Percentiles rank a stretch among this genome's conserved stretches.
These are phyloP conservation scores for Rhabdomys pumilio DNA, from an alignment of 2,797 vertebrate genomes.

Conservation along the genomic window DNA sequence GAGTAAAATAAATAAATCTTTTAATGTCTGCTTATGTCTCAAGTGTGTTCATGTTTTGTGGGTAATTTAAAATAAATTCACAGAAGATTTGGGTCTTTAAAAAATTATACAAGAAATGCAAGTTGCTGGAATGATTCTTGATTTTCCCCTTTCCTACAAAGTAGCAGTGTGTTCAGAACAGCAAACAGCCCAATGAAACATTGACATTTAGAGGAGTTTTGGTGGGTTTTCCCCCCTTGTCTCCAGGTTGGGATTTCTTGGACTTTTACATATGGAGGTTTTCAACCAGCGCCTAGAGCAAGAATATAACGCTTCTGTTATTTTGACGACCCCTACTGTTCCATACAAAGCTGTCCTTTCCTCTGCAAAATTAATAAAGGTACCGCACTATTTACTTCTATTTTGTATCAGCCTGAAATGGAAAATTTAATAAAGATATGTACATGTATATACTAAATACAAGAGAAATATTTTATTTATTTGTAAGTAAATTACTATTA, in stretches of 20 bases:
- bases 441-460: not conserved
- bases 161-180: constrained; percentile 33
- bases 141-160: not conserved
- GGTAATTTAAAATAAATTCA: constrained; percentile 45
- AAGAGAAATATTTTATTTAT: constrained; percentile 25
- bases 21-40: constrained; percentile 17
- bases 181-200: not conserved
- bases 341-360: constrained; percentile 96
- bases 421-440: not conserved
- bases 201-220: constrained; percentile 27
- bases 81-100: constrained; percentile 40
- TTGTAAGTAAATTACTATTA: constrained; percentile 22
- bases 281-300: constrained; percentile 99
- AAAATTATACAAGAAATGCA: constrained; percentile 31
- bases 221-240: constrained; percentile 23
- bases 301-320: constrained; percentile 97
- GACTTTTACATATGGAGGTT: constrained; percentile 98
- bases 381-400: constrained; percentile 77
- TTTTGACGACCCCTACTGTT: constrained; percentile 96
- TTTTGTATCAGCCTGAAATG: constrained; percentile 5
- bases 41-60: constrained; percentile 1
- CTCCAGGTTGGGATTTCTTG: constrained; percentile 96
- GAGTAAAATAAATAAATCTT: constrained; percentile 8
- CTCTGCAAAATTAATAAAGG: constrained; percentile 97
- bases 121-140: constrained; percentile 37